Evolutionary conservation across 1,140 invertebrate genomes (phyloP), one percentile per base, ranked within the genome.

Genomic region (Trichonephila clavipes): DNA sequence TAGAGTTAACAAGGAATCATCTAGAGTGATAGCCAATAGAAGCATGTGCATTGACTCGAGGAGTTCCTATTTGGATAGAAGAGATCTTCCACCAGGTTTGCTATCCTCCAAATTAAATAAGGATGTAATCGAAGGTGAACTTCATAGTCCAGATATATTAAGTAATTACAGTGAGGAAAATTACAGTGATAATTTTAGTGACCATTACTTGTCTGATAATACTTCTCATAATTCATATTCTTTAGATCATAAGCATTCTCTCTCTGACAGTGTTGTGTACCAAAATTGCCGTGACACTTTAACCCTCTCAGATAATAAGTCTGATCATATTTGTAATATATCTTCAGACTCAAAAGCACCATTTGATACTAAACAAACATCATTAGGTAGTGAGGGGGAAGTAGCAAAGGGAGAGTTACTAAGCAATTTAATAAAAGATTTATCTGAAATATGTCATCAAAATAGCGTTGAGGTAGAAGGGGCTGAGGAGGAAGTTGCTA

Each of bases 191-290:
- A 90, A 90, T 90, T 89, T 90, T 86, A 94, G 93, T 94, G 93
- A 94, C 58, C 69, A 93, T 88, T 94, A 85, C 58, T 94, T 94
- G 88, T 89, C 93, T 83, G 95, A 96, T 94, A 96, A 96, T 93
- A 94, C 95, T 82, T 95, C 95, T 85, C 95, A 96, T 94, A 95
- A 95, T 93, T 96, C 95, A 12, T 96, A 96, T 94, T 95, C 94
- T n/a, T 94, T 96, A 88, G 95, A 94, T 58, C 95, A 95, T 91
- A 94, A 91, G 69, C 88, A 94, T 91, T 91, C 94, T 81, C 64
- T 94, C 72, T 94, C 93, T 81, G 93, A 94, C 51, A 94, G 93
- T 94, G 93, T 94, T 94, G 93, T 94, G 28, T 94, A 94, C 59
- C 93, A 90, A 89, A 94, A 94, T 85, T 94, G 93, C 82, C 88